Evolutionary conservation across 2,888 invertebrate genomes (phyloP), one percentile per base, ranked within the genome.

Genomic region (Tortrix viridana): DNA sequence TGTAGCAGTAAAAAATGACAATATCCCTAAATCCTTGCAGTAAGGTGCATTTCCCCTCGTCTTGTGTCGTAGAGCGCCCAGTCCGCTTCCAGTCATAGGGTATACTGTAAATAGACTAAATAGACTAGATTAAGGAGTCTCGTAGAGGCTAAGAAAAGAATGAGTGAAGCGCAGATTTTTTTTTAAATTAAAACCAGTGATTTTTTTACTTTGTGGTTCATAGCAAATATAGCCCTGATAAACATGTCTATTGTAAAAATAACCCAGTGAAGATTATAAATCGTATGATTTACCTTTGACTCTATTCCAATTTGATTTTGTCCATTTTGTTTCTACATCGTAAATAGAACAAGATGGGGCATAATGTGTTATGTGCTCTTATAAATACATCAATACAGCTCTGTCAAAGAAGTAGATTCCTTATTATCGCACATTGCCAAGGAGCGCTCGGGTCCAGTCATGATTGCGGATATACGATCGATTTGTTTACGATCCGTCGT

Each of bases 111-210:
- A 76, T 76, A 74, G 26, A 43, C 16, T 76, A 77, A 69, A 76
- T 76, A 74, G 26, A 43, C 16, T 63, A 83, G 80, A 73, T 38
- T 75, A 85, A 85, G 80, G 65, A 64, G 77, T 86, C 90, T 90
- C 89, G 71, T 87, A 86, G 90, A 90, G 90, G 90, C 90, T 89
- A 83, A 70, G 78, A 69, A 72, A 65, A 72, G 64, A 69, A 74
- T 74, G 78, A 67, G 74, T 79, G 82, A 67, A 70, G 69, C 79
- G 87, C 89, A 88, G 90, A 88, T 88, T 86, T 85, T 82, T 88
- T 81, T 80, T 70, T 67, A 26, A 59, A 56, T 53, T 41, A 59
- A 50, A 56, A 59, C 71, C 71, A 73, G 71, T 72, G 69, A 60
- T 50, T 69, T 69, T 60, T 48, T 18, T 66, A 32, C 32, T 32